Evolutionary conservation across 2,797 vertebrate genomes (phyloP).

Genomic region (Protosalanx chinensis): DNA sequence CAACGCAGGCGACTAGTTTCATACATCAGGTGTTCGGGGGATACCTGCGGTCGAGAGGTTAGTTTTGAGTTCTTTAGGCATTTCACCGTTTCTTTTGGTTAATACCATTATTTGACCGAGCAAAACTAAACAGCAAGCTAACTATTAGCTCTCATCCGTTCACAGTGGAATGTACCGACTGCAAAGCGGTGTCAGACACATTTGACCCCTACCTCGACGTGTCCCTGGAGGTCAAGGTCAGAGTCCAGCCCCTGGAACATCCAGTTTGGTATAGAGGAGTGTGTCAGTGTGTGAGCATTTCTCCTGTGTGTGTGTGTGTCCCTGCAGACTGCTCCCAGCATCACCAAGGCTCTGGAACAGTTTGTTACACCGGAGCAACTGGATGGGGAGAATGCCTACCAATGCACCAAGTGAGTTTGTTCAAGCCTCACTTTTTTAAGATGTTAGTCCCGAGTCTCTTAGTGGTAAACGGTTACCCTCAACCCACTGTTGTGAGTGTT

Average conservation of each 20-base stretch:
- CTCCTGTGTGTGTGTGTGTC: neutral
- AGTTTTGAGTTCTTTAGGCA: neutral
- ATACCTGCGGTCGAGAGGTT: slow-evolving; percentile 93
- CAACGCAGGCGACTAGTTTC: slow-evolving; percentile 92
- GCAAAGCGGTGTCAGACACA: slow-evolving; percentile 95
- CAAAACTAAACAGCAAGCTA: too few relatives aligned
- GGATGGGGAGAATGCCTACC: slow-evolving; percentile 94
- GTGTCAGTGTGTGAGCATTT: neutral
- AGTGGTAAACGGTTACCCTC: too few relatives aligned
- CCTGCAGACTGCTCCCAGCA: slow-evolving; percentile 80
- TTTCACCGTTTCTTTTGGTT: neutral
- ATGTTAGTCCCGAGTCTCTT: neutral
- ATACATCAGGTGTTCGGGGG: slow-evolving; percentile 98
- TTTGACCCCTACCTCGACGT: slow-evolving; percentile 93
- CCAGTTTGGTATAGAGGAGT: neutral
- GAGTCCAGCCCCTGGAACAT: too few relatives aligned
- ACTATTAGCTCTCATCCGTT: slow-evolving; percentile 19
- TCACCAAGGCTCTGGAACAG: slow-evolving; percentile 90
- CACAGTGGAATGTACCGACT: slow-evolving; percentile 96
- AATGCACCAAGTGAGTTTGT: slow-evolving; percentile 88
- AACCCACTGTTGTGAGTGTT: too few relatives aligned
- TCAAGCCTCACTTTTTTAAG: neutral
- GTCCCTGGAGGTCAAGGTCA: slow-evolving; percentile 94
- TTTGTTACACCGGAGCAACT: slow-evolving; percentile 96
- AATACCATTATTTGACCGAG: too few relatives aligned